Evolutionary conservation across 2,888 invertebrate genomes (phyloP), one percentile per base, ranked within the genome.

Genomic region (Noctua janthe): DNA sequence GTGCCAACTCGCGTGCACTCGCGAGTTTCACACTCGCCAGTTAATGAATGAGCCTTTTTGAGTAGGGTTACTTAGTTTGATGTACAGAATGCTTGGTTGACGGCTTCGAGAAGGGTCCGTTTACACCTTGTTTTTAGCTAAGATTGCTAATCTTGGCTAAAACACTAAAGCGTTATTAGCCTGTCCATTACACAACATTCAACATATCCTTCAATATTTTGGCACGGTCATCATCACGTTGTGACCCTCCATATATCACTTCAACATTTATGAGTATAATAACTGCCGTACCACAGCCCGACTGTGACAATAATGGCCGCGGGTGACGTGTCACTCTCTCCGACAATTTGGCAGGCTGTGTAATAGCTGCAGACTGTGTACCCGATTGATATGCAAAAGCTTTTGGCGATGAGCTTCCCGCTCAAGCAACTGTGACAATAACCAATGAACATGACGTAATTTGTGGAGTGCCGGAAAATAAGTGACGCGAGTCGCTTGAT

Each of bases 281-380:
- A 80, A 80, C 56, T 62, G 80, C 73, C 39, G n/a, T 43, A 43
- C 15, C 35, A 15, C 67, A 59, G 54, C 15, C 43, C 39, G 15
- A 80, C 80, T 72, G 66, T 72, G 56, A 80, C 79, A 54, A 47
- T 80, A 71, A 80, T 71, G 79, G 64, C n/a, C 79, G 54, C n/a
- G 23, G 20, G 35, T 71, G 47, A 80, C 54, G 29, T 78, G 69
- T 79, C 72, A 67, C 51, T 73, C 23, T 7, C 11, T 51, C 7
- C 11, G 29, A 62, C 20, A 8, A 54, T 75, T 83, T 76, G 70
- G 39, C 75, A 35, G 29, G 51, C 15, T 8, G 15, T 78, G 70
- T 72, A 72, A 62, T 71, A 35, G n/a, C 23, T 13, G 15, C 51
- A 20, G 64, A 71, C n/a, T 76, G 13, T 70, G 29, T 70, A 54